These are phyloP conservation scores for Daphoenositta chrysoptera DNA, from an alignment of 2,113 vertebrate species.

Conservation along the genomic window DNA sequence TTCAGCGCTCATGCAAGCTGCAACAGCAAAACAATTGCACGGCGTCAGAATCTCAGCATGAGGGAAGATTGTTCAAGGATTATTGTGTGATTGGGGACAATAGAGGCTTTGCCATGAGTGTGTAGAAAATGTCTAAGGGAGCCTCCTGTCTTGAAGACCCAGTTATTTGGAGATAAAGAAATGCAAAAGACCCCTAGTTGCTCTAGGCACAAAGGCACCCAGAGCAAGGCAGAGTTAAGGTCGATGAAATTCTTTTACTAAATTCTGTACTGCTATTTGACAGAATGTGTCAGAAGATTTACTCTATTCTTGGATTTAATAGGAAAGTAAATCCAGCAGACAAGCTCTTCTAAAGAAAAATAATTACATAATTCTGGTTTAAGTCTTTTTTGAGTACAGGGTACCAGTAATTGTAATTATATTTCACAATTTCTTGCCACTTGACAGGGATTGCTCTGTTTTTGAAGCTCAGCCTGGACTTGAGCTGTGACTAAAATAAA, in stretches of 20 bases:
- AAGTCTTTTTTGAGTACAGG: not conserved
- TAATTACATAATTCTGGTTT: constrained; percentile 11
- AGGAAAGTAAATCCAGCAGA: not conserved
- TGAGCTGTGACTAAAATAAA: not conserved
- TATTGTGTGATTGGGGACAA: not conserved
- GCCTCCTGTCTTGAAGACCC: not conserved
- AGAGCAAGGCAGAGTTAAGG: not conserved
- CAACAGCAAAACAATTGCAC: not conserved
- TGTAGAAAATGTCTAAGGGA: not conserved
- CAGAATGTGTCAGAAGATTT: not conserved
- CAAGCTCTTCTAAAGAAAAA: constrained; percentile 5
- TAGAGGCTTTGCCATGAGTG: not conserved
- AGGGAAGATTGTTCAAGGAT: not conserved
- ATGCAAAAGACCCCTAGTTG: not conserved
- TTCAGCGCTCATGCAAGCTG: not conserved
- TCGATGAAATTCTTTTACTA: not conserved
- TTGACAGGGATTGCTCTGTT: not conserved
- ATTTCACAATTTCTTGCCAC: constrained; percentile 5
- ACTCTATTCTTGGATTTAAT: not conserved
- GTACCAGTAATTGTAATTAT: not conserved
- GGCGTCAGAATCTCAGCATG: not conserved
- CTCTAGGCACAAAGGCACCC: not conserved
- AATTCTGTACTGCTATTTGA: not conserved
- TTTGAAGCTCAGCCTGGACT: not conserved
- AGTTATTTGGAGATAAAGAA: not conserved